Evolutionary conservation across 2,113 vertebrate species (phyloP).

Genomic region (Mesocricetus auratus): DNA sequence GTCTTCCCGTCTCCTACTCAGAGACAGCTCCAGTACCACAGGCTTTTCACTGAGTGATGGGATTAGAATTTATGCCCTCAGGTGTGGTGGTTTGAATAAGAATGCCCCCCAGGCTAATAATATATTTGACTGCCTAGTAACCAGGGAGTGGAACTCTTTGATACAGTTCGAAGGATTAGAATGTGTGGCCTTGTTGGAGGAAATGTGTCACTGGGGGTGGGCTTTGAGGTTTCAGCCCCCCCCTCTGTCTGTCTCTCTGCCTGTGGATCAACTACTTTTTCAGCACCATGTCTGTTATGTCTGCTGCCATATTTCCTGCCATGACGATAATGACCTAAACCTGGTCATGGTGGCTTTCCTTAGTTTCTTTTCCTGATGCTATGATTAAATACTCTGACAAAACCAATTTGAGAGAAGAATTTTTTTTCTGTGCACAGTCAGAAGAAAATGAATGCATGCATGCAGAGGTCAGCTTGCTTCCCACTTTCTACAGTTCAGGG

Average conservation of each 20-base stretch:
- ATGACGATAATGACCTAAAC: background rate
- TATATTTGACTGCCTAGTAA: background rate
- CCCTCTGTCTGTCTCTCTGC: background rate
- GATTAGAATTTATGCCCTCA: background rate
- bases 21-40: background rate
- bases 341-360: background rate
- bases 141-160: background rate
- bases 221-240: background rate
- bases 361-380: background rate
- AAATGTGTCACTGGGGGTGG: background rate
- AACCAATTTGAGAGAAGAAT: background rate
- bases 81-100: background rate
- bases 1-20: background rate
- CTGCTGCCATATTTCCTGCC: too few species aligned
- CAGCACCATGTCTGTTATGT: background rate
- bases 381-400: background rate
- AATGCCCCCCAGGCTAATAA: background rate
- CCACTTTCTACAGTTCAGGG: background rate
- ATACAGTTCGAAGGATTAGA: background rate
- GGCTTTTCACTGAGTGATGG: background rate
- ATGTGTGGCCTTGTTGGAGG: background rate
- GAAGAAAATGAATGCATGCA: background rate
- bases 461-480: too few species aligned
- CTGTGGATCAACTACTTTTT: background rate
- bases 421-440: background rate